These are phyloP conservation scores for Menidia menidia DNA, from an alignment of 2,797 vertebrate genomes.

Conservation along the genomic window DNA sequence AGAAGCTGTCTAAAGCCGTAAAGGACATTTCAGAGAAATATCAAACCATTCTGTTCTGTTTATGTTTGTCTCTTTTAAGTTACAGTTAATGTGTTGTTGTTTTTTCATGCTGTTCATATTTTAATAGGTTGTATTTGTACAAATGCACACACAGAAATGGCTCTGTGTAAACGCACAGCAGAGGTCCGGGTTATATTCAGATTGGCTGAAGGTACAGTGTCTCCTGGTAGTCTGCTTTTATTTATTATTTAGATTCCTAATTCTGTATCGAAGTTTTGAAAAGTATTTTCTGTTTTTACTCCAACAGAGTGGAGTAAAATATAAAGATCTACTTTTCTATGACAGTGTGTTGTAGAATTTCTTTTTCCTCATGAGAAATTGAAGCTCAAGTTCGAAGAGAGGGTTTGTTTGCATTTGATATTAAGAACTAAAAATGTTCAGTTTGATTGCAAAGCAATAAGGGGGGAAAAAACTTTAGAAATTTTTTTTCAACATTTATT, in stretches of 20 bases:
- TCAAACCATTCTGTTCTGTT: constrained; percentile 6
- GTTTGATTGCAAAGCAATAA: neutral
- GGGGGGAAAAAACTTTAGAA: too few relatives aligned
- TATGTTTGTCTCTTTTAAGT: neutral
- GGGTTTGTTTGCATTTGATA: neutral
- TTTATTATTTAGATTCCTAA: constrained; percentile 42
- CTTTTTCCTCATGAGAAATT: neutral
- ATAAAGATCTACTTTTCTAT: constrained; percentile 42
- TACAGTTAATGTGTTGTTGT: neutral
- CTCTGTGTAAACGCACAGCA: neutral
- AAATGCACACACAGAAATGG: neutral
- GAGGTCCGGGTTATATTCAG: constrained; percentile 19
- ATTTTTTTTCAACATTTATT: neutral
- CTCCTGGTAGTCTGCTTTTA: constrained; percentile 30
- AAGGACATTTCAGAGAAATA: constrained; percentile 13
- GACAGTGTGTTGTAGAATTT: neutral
- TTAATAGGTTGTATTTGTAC: neutral
- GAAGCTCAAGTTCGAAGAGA: neutral
- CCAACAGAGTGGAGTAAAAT: constrained; percentile 29
- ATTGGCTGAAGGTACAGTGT: constrained; percentile 9
- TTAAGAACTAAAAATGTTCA: neutral
- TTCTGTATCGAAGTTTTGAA: constrained; percentile 19
- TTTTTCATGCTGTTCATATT: constrained; percentile 20
- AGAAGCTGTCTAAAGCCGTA: neutral
- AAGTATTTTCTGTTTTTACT: constrained; percentile 28